A percentile compares a stretch with the other conserved stretches of the same genome.
Conservation (phyloP, 2,113 vertebrate species). For the Pristiophorus japonicus region DNA sequence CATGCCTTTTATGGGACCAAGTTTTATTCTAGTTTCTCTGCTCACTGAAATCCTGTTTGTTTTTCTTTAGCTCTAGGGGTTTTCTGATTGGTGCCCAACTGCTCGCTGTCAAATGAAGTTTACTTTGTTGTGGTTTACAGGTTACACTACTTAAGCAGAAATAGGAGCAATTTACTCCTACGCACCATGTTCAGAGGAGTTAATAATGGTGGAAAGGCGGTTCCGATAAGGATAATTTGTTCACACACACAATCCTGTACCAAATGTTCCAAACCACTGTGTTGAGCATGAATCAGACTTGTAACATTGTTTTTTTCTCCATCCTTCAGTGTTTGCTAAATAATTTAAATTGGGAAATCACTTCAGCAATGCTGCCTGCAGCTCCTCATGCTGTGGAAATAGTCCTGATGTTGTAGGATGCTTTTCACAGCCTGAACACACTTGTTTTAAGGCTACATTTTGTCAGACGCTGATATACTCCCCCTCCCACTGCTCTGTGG, state of each 20-base stretch:
- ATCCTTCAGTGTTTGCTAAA: background rate
- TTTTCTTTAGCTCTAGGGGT: background rate
- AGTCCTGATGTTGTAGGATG: background rate
- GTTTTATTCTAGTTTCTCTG: background rate
- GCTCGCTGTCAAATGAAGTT: conserved; percentile 31
- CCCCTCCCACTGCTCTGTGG: background rate
- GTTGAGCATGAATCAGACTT: background rate
- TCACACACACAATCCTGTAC: background rate
- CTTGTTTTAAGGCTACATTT: background rate
- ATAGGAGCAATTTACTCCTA: conserved; percentile 22
- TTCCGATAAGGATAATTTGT: background rate
- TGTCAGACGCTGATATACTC: background rate
- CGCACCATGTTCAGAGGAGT: background rate
- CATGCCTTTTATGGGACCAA: background rate
- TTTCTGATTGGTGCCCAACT: conserved; percentile 26
- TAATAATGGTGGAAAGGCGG: background rate
- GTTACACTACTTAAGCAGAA: conserved; percentile 18
- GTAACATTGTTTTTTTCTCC: background rate
- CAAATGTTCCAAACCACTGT: background rate
- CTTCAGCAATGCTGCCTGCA: conserved; percentile 12
- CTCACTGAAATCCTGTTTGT: conserved; percentile 25
- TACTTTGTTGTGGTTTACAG: conserved; percentile 26
- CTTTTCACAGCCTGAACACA: background rate
- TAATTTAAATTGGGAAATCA: conserved; percentile 5
- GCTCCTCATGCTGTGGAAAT: background rate